Base-by-base conservation (phyloP, 2,113 vertebrate genomes). In the Ranitomeya imitator region DNA sequence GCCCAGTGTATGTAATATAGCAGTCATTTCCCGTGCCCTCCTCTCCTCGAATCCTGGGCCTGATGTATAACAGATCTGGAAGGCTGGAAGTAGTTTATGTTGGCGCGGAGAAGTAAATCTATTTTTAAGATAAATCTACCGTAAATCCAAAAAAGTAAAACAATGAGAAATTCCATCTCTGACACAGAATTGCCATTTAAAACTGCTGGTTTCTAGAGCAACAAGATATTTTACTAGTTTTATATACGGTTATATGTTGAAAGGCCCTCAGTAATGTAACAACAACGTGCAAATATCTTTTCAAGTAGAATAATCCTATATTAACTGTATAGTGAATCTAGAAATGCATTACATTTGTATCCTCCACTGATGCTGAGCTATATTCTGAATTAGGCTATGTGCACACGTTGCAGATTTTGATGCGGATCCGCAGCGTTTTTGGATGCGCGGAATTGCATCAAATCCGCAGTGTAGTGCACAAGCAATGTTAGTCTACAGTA, bases 151-250 rank as follows among this genome's bases (percentile, higher is more conserved):
- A 37, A 74, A 45, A 45, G 31, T 37, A 73, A 31, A 73, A 73
- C 69, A 73, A 73, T 73, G 13, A 73, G 69, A 73, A 74, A 74
- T 74, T 74, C 31, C 31, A 45, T 74, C 71, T 74, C 71, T 16
- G 71, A 37, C 15, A 74, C 6, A 6, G 15, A 9, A 74, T 74
- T 18, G 71, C 10, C 31, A 37, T 0, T 7, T 7, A 45, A 37
- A 74, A 15, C 71, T 45, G 26, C 69, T 6, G 23, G 9, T 4
- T 31, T 16, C 15, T 7, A 37, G 23, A 73, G 26, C 69, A 73
- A 37, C 23, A n/a, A 9, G 23, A n/a, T 23, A 26, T 69, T n/a
- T 69, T 69, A 67, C 21, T 21, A 67, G 26, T 31, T 31, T 31
- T 31, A 31, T 31, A 1, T 31, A 31, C 26, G 26, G 26, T 31